Base-by-base conservation (phyloP, 2,797 vertebrate genomes). In the Distichodus sexfasciatus region DNA sequence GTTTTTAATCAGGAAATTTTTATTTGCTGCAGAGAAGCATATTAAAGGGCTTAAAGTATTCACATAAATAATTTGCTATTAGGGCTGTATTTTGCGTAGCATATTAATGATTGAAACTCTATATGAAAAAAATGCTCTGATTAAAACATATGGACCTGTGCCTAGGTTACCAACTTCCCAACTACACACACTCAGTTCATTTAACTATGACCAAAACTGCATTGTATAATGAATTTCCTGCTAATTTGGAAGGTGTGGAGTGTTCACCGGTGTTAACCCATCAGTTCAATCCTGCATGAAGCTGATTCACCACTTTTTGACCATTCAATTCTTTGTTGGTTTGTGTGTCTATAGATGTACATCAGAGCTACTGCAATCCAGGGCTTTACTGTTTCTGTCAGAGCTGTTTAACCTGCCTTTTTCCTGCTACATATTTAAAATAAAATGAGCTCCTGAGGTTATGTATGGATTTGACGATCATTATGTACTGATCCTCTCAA, bases 241-340 rank as follows among this genome's bases (percentile, higher is more conserved):
- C 26, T 29, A 21, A 6, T 28, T 50, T 50, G 24, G 2, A 14
- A 50, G 3, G 46, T 26, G 11, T 26, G 19, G 19, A 44, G 9
- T 3, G 9, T 44, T 0, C 41, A 44, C 4, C 41, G 21, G 41
- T 9, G 21, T 8, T 15, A 47, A 24, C 46, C 1, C 46, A 28
- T 78, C 55, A 58, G 46, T 17, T 67, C 57, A 44, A 47, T 74
- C 69, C 80, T 77, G 61, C 65, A 79, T 76, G 69, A 44, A 35
- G 74, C 64, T 72, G 75, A 81, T 76, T 76, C 67, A 71, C 29
- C 63, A 72, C 61, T 74, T 47, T 61, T 24, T 71, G 59, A 47
- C 43, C 41, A 51, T 60, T 64, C 57, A 67, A 48, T 73, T 48
- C 41, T 67, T 58, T 33, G 65, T 41, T 23, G 24, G 3, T 58